Conservation (phyloP, 2,797 vertebrate species). For the Brotula barbata region DNA sequence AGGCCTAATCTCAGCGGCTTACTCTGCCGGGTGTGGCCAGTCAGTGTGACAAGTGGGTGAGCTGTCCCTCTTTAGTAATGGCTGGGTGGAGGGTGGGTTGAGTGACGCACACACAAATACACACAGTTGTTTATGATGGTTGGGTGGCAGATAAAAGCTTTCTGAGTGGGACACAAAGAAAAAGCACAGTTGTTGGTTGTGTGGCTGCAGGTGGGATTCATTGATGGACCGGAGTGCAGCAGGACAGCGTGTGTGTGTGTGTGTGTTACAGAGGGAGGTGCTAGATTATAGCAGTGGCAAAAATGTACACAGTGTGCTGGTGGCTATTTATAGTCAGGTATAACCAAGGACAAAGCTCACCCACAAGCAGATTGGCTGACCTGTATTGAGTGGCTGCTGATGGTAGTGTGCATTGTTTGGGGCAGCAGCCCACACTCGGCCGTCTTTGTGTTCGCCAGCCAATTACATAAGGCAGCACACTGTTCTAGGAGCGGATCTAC, state of each 20-base stretch:
- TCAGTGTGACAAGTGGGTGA: constrained; percentile 70
- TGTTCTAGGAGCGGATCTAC: constrained; percentile 46
- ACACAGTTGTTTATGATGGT: constrained; percentile 40
- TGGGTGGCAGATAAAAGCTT: constrained; percentile 37
- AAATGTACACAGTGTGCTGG: constrained; percentile 60
- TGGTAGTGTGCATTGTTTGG: constrained; percentile 55
- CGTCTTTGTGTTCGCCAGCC: constrained; percentile 28
- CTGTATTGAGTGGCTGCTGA: constrained; percentile 43
- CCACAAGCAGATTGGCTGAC: constrained; percentile 54
- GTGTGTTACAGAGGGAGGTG: constrained; percentile 41
- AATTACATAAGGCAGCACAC: constrained; percentile 53
- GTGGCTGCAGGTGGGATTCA: constrained; percentile 40
- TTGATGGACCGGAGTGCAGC: constrained; percentile 31
- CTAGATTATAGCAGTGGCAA: constrained; percentile 55
- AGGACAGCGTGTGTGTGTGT: constrained; percentile 42
- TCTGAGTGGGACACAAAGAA: constrained; percentile 33
- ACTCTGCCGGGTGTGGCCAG: constrained; percentile 67
- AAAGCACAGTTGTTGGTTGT: constrained; percentile 22
- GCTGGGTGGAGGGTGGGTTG: constrained; percentile 26
- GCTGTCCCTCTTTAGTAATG: constrained; percentile 60
- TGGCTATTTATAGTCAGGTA: constrained; percentile 70
- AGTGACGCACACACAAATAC: constrained; percentile 26
- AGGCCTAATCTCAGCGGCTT: constrained; percentile 64
- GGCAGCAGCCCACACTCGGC: constrained; percentile 35
- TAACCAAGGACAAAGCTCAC: constrained; percentile 60